phyloP scores from a whole-genome alignment of 1,140 invertebrate genomes.

The Luehdorfia chinensis region DNA sequence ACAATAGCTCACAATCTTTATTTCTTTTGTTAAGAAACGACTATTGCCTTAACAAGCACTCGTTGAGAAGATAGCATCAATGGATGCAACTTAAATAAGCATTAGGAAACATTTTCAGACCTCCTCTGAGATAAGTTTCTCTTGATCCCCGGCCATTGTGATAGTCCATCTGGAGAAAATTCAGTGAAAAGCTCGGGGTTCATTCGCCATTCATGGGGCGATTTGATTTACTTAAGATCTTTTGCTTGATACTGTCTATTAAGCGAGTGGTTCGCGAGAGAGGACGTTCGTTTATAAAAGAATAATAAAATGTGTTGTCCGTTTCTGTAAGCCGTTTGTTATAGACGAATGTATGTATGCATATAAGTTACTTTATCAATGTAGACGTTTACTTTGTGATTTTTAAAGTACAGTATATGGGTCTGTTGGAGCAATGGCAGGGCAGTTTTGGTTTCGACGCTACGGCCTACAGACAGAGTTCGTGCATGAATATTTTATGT shows the following conservation, averaged over 20 bases:
- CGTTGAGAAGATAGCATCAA: constrained; percentile 41
- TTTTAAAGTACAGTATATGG: too few species aligned
- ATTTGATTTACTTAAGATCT: constrained; percentile 77
- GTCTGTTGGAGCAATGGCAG: too few species aligned
- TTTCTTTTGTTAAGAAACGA: background rate
- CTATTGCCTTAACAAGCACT: constrained; percentile 4
- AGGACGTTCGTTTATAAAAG: constrained; percentile 50
- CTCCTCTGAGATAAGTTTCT: constrained; percentile 61
- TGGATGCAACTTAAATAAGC: constrained; percentile 65
- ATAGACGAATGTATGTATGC: too few species aligned
- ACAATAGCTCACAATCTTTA: constrained; percentile 20
- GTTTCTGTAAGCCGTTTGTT: constrained; percentile 17
- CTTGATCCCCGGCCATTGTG: constrained; percentile 70
- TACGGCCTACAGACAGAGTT: too few species aligned
- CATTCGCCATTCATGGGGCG: constrained; percentile 73
- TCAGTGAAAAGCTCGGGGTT: constrained; percentile 66
- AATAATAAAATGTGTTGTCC: constrained; percentile 34
- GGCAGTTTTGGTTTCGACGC: too few species aligned
- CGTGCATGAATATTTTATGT: too few species aligned
- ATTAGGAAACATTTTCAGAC: constrained; percentile 68
- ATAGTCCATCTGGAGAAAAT: constrained; percentile 66
- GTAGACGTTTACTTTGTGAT: too few species aligned
- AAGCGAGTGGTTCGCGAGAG: constrained; percentile 49
- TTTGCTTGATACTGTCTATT: constrained; percentile 69
- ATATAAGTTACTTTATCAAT: too few species aligned